Evolutionary conservation across 2,888 invertebrate species (phyloP).

Genomic region (Coelinius sp.): DNA sequence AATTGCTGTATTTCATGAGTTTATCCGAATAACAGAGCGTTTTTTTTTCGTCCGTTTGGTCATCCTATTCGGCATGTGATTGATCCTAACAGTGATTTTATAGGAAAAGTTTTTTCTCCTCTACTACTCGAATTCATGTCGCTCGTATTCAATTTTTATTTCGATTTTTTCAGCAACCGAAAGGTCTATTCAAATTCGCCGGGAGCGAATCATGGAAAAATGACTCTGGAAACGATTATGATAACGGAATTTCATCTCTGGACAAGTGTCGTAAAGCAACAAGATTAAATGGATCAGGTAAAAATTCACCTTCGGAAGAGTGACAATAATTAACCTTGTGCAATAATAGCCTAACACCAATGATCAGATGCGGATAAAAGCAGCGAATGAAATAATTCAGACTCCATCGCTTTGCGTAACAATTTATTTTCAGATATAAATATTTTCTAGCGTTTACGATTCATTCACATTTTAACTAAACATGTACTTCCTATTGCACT

Average conservation of each 20-base stretch:
- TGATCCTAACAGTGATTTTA: too few relatives aligned
- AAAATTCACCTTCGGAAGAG: not conserved
- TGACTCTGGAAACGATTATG: conserved; percentile 82
- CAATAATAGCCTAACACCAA: not conserved
- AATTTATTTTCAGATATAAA: not conserved
- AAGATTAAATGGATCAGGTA: not conserved
- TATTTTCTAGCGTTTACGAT: not conserved
- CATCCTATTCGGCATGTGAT: too few relatives aligned
- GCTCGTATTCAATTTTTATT: conserved; percentile 18
- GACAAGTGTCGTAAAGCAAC: conserved; percentile 72
- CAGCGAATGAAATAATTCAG: not conserved
- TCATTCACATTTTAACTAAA: not conserved
- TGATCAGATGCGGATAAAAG: not conserved
- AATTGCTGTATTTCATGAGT: too few relatives aligned
- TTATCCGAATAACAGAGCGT: too few relatives aligned
- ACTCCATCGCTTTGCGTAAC: not conserved
- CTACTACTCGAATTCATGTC: not conserved
- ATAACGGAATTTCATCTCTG: conserved; percentile 77
- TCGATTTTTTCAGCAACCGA: conserved; percentile 70
- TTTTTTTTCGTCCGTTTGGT: too few relatives aligned
- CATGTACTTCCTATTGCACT: not conserved
- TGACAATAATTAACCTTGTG: not conserved
- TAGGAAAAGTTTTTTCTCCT: not conserved
- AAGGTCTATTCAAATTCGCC: conserved; percentile 78
- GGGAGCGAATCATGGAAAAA: conserved; percentile 79